Conservation (phyloP, 2,888 invertebrate genomes). For the Diplolepis rosae region DNA sequence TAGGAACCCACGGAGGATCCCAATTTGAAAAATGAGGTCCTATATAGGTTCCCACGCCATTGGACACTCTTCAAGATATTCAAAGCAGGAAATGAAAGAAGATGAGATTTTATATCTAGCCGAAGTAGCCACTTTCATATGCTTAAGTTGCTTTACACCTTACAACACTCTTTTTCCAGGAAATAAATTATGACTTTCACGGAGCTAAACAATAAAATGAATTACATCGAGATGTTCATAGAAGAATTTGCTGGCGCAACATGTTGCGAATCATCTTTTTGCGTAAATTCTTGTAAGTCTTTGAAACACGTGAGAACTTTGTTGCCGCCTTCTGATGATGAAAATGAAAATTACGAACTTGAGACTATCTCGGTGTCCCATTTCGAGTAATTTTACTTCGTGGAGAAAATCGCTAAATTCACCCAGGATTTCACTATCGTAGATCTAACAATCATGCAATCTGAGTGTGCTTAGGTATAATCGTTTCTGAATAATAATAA, state of each 20-base stretch:
- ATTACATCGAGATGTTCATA: not conserved
- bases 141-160: conserved; percentile 13
- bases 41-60: too few species aligned
- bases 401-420: not conserved
- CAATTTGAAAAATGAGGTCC: too few species aligned
- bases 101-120: not conserved
- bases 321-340: not conserved
- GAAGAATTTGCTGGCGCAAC: conserved; percentile 13
- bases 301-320: not conserved
- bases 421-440: not conserved
- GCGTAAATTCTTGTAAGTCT: not conserved
- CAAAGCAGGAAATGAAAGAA: not conserved
- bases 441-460: not conserved
- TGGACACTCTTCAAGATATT: too few species aligned
- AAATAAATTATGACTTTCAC: conserved; percentile 21
- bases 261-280: not conserved
- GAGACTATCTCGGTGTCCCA: not conserved
- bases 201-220: conserved; percentile 17
- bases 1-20: too few species aligned
- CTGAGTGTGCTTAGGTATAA: not conserved
- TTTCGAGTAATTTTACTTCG: not conserved
- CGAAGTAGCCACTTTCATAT: not conserved
- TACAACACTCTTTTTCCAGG: conserved; percentile 4
- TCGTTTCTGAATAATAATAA: not conserved
- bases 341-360: conserved; percentile 10